Base-by-base conservation (phyloP, 2,797 vertebrate genomes). In the Bradypodion ventrale region DNA sequence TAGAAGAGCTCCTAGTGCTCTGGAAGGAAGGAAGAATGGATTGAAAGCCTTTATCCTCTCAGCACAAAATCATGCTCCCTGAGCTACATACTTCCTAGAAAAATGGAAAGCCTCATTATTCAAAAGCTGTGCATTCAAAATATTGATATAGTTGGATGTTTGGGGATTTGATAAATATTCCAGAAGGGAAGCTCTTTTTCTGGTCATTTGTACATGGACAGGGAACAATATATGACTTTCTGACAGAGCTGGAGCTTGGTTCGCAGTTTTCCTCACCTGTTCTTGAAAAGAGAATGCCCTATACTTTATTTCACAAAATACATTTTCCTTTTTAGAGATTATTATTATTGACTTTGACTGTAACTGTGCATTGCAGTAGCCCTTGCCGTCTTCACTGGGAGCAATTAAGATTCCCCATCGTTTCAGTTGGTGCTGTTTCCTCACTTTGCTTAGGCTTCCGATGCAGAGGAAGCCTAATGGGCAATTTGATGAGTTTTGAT, bases 341-440 rank as follows among this genome's bases (percentile, higher is more conserved):
- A 15, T 75, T 66, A 1, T 78, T 75, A 84, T 73, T 59, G 44
- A 5, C 35, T 84, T 81, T 29, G 4, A 84, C 81, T 56, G 65
- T 60, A 87, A 42, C 42, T 80, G 37, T 42, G 25, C 2, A 12
- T 89, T 89, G 84, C 25, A 42, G 16, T 46, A 86, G 75, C 78
- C 37, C 63, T 86, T 23, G 35, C 77, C 35, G 4, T 86, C 79
- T 88, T 90, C 75, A 59, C 65, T 42, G 59, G 72, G 79, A 89
- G 59, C 82, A 87, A 88, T 88, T 74, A 83, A n/a, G 87, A 78
- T 86, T 88, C 84, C 82, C 83, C 65, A 78, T 84, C 82, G 85
- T 87, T 70, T 83, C 81, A 65, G 44, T 13, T 13, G 62, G 82
- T 35, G 27, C 76, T 12, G 9, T 88, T 85, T 85, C 85, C 76